These are phyloP conservation scores for Pseudochaenichthys georgianus DNA, from an alignment of 2,797 vertebrate species.

Conservation along the genomic window DNA sequence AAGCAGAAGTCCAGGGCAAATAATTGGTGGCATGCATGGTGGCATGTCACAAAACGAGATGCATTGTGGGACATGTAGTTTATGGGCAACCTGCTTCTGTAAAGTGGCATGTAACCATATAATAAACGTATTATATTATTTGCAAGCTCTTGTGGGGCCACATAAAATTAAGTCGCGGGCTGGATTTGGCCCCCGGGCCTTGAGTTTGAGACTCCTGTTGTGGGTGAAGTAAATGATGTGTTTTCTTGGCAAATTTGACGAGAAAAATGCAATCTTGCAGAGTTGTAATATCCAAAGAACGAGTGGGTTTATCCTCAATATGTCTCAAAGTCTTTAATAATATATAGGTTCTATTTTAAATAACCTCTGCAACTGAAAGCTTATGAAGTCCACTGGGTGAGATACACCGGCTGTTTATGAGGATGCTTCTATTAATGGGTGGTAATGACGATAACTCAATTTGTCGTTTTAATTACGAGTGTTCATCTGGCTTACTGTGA, in stretches of 20 bases:
- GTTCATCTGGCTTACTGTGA: conserved; percentile 1
- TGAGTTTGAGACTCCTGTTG: no score
- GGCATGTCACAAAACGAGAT: no score
- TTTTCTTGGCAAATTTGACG: conserved; percentile 21
- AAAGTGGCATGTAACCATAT: no score
- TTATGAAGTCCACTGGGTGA: conserved; percentile 25
- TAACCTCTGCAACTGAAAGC: conserved; percentile 12
- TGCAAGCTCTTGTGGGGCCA: no score
- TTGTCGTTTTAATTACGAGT: conserved; percentile 19
- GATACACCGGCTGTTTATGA: conserved; percentile 9
- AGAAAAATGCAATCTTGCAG: conserved; percentile 32
- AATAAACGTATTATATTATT: no score
- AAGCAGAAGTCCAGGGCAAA: no score
- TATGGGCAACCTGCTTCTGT: no score
- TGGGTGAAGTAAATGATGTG: not conserved
- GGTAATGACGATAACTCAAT: conserved; percentile 4
- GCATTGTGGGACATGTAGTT: no score
- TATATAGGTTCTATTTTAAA: conserved; percentile 24
- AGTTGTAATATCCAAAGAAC: conserved; percentile 1
- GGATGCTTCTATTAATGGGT: not conserved
- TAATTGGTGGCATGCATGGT: no score
- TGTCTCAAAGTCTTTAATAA: conserved; percentile 7
- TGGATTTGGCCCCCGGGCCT: no score
- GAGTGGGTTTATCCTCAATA: conserved; percentile 13
- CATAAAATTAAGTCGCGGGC: no score